Evolutionary conservation across 2,888 invertebrate genomes (phyloP).

Genomic region (Drosophila incognita): DNA sequence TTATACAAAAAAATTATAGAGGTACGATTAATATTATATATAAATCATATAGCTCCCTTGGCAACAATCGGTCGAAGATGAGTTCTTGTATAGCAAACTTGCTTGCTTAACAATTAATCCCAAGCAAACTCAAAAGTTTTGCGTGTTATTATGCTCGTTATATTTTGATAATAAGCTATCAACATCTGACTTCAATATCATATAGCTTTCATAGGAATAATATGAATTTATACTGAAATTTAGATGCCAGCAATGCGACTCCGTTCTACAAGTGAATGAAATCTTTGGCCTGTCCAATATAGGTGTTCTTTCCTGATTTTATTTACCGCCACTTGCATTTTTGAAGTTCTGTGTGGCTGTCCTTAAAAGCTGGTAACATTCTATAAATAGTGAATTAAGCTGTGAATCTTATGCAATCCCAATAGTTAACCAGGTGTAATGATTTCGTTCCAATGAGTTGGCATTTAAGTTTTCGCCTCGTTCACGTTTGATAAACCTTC

Average conservation of each 20-base stretch:
- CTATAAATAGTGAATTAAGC: neutral
- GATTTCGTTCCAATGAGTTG: conserved; percentile 27
- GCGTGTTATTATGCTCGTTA: too few species aligned
- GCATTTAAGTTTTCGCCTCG: conserved; percentile 40
- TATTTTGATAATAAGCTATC: fast-evolving
- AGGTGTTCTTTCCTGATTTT: neutral
- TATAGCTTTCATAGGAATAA: neutral
- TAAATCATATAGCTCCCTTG: neutral
- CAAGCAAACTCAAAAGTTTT: too few species aligned
- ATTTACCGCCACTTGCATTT: neutral
- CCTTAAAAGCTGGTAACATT: neutral
- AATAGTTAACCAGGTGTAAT: conserved; percentile 21
- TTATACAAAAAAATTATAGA: neutral
- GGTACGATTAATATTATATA: neutral
- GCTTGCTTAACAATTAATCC: neutral
- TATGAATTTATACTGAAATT: neutral
- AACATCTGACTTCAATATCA: neutral
- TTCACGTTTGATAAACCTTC: conserved; percentile 34
- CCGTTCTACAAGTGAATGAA: neutral
- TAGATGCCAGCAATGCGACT: neutral
- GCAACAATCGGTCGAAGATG: neutral
- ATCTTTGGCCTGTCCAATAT: neutral
- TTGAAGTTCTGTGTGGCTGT: neutral
- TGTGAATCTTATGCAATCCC: conserved; percentile 12
- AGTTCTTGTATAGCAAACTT: too few species aligned